Evolutionary conservation across 2,797 vertebrate species (phyloP).

Genomic region (Syncerus caffer): DNA sequence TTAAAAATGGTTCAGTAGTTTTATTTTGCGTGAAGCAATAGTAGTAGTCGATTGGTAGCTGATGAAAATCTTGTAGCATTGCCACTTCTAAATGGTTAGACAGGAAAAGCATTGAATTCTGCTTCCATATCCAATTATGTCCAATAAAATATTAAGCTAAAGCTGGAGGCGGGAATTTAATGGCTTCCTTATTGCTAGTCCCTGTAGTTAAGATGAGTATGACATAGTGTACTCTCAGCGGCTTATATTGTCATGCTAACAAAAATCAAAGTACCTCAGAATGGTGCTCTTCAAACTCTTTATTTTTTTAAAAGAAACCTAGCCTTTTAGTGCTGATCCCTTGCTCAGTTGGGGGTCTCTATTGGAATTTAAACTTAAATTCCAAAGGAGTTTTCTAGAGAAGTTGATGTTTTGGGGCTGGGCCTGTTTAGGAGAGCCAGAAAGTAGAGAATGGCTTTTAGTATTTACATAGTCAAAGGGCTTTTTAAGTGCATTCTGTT

Average conservation of each 20-base stretch:
- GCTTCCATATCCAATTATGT: not conserved
- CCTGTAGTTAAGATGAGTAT: not conserved
- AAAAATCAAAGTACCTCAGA: conserved; percentile 23
- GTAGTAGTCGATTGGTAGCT: not conserved
- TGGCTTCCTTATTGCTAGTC: conserved; percentile 41
- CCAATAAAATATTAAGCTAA: not conserved
- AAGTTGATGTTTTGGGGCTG: not conserved
- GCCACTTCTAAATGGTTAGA: conserved; percentile 10
- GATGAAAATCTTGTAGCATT: not conserved
- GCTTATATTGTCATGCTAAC: not conserved
- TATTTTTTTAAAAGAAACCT: not conserved
- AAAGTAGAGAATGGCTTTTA: not conserved
- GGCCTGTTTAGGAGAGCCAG: not conserved
- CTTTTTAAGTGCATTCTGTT: not conserved
- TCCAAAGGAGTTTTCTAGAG: conserved; percentile 1
- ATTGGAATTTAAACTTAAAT: not conserved
- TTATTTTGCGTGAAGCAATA: not conserved
- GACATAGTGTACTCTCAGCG: not conserved
- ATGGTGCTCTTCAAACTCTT: not conserved
- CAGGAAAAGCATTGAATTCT: not conserved
- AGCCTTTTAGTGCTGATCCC: not conserved
- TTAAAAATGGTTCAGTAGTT: not conserved
- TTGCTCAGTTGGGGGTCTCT: not conserved
- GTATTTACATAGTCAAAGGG: not conserved
- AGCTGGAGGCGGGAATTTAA: conserved; percentile 29